Evolutionary conservation across 1,140 invertebrate species (phyloP), one percentile per base, ranked within the genome.

Genomic region (Papilio machaon): DNA sequence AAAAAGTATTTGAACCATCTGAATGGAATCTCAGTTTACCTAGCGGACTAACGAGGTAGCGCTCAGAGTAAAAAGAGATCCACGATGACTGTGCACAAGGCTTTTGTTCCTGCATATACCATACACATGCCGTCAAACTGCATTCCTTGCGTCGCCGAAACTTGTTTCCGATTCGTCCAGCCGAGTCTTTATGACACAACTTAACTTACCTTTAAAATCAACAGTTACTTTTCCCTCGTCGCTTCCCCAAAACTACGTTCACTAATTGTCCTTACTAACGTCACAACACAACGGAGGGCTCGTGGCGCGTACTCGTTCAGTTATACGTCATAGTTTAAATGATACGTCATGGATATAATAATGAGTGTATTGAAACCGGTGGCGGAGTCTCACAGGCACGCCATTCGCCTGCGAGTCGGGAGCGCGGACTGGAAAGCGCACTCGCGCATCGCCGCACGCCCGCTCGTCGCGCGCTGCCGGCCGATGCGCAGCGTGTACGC

Each of bases 181-280:
- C 84, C 84, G 86, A 93, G 87, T 88, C 92, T 93, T 90, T 91
- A 87, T 91, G 89, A 89, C 86, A 92, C 90, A 91, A 92, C 91
- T 94, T 91, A 91, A 92, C 91, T 94, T 91, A 94, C 93, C 93
- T 93, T 92, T 93, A 90, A 92, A 94, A 90, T 88, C 92, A 92
- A 94, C 91, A 91, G 91, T 92, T 88, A 90, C 79, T 92, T 90
- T 87, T 86, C 84, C 85, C 89, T 86, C 89, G 82, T 83, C 86
- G 89, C 85, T 90, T 89, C 86, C 83, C 83, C 86, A 86, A 88
- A 89, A 84, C 82, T 82, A 54, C 86, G 84, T 83, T 81, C 85
- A 85, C 85, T 81, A 80, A 74, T 81, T 79, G 81, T 84, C 77
- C 76, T 85, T 70, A 35, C 64, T 35, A 70, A 81, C 35, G 67